A percentile compares a stretch with the other conserved stretches of the same genome.
Evolutionary conservation across 2,888 invertebrate species (phyloP).

Genomic region (Cantharis lateralis): DNA sequence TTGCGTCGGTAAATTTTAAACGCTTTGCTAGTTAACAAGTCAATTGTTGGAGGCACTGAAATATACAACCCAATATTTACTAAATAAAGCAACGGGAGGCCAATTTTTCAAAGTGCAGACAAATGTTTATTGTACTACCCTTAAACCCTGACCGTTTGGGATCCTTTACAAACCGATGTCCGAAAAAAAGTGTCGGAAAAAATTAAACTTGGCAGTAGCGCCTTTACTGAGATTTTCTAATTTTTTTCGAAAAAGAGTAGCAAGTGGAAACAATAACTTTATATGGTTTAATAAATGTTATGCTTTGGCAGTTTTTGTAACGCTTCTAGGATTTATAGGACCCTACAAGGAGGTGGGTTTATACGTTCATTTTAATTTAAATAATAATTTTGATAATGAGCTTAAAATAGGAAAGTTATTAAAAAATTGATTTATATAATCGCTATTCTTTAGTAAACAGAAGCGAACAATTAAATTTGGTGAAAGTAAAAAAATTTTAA

Average conservation of each 20-base stretch:
- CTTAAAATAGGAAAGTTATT: background rate
- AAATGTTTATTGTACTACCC: background rate
- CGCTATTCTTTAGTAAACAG: background rate
- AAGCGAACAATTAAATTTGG: background rate
- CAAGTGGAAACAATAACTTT: background rate
- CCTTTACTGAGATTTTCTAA: background rate
- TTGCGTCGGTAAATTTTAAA: background rate
- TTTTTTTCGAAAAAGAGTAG: background rate
- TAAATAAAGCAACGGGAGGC: background rate
- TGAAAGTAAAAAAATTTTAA: background rate
- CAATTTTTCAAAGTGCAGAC: background rate
- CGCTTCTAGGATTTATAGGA: background rate
- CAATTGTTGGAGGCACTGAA: background rate
- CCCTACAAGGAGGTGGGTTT: background rate
- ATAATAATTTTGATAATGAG: background rate
- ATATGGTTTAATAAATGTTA: background rate
- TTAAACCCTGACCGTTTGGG: background rate
- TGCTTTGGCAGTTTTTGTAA: background rate
- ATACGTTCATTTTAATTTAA: background rate
- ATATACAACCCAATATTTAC: conserved; percentile 4
- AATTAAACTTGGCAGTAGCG: too few relatives aligned
- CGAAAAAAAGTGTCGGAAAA: background rate
- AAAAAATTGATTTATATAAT: background rate
- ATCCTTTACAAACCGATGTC: background rate
- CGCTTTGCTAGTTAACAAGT: background rate